Percentiles rank a stretch among this genome's conserved stretches.
Conservation (phyloP, 1,140 invertebrate genomes). For the Heliconius congener region DNA sequence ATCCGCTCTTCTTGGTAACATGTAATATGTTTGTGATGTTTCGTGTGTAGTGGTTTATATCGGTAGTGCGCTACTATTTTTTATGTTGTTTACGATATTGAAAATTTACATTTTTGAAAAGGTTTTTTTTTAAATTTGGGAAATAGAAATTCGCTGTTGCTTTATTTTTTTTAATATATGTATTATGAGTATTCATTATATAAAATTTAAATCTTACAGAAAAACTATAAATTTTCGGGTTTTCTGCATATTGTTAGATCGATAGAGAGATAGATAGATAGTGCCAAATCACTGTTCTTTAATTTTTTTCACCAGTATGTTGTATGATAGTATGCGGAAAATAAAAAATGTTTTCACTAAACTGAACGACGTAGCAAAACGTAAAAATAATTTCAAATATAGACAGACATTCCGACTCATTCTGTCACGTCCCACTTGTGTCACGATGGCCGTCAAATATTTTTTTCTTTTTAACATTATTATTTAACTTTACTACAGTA, state of each 20-base stretch:
- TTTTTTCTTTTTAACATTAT: neutral
- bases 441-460: neutral
- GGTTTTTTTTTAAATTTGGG: neutral
- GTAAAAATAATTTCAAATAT: neutral
- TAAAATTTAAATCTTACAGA: too few species aligned
- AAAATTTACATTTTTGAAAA: neutral
- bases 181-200: too few species aligned
- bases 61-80: conserved; percentile 9
- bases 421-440: neutral
- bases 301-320: too few species aligned
- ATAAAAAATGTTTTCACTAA: neutral
- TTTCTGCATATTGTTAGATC: neutral
- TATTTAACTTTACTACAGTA: neutral
- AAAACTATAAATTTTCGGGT: too few species aligned
- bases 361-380: neutral
- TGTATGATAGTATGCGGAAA: too few species aligned
- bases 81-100: conserved; percentile 23
- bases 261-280: too few species aligned
- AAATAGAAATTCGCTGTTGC: neutral
- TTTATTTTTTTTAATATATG: neutral
- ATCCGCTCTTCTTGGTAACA: conserved; percentile 49
- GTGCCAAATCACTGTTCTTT: too few species aligned
- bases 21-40: conserved; percentile 42
- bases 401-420: neutral
- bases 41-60: conserved; percentile 21